These are phyloP conservation scores for Propsilocerus akamusi DNA, from an alignment of 1,140 invertebrate genomes.

Conservation along the genomic window DNA sequence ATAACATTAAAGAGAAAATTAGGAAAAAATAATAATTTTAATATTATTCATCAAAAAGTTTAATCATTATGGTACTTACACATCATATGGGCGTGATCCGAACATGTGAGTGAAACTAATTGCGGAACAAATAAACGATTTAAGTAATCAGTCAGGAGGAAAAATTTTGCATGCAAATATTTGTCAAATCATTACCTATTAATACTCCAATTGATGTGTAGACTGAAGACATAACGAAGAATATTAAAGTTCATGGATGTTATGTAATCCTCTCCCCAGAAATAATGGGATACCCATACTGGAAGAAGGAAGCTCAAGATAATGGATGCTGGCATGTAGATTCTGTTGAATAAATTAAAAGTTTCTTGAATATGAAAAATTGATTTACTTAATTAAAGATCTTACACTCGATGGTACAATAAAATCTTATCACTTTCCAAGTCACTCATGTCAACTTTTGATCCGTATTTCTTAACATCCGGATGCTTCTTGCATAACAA, in stretches of 20 bases:
- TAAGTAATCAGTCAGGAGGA: too few species aligned
- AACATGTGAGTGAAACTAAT: conserved; percentile 45
- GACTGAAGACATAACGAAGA: conserved; percentile 46
- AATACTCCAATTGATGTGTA: conserved; percentile 59
- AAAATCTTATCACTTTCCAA: conserved; percentile 63
- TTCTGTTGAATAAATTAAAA: not conserved
- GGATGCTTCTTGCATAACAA: conserved; percentile 37
- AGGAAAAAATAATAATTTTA: not conserved
- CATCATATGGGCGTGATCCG: conserved; percentile 44
- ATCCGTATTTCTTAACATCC: conserved; percentile 42
- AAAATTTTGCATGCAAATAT: too few species aligned
- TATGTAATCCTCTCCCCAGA: conserved; percentile 35
- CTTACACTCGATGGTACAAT: conserved; percentile 61
- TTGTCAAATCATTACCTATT: too few species aligned
- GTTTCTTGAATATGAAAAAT: not conserved
- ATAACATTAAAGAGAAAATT: not conserved
- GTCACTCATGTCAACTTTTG: conserved; percentile 64
- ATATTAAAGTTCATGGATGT: conserved; percentile 20
- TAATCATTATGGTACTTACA: too few species aligned
- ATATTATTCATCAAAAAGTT: too few species aligned
- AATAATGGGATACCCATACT: conserved; percentile 35
- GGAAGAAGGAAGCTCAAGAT: conserved; percentile 1
- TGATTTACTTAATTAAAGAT: not conserved
- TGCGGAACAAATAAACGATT: too few species aligned
- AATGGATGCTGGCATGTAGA: conserved; percentile 46